A percentile compares a stretch with the other conserved stretches of the same genome.
phyloP scores from a whole-genome alignment of 2,888 invertebrate species.

The Chrysina gloriosa region DNA sequence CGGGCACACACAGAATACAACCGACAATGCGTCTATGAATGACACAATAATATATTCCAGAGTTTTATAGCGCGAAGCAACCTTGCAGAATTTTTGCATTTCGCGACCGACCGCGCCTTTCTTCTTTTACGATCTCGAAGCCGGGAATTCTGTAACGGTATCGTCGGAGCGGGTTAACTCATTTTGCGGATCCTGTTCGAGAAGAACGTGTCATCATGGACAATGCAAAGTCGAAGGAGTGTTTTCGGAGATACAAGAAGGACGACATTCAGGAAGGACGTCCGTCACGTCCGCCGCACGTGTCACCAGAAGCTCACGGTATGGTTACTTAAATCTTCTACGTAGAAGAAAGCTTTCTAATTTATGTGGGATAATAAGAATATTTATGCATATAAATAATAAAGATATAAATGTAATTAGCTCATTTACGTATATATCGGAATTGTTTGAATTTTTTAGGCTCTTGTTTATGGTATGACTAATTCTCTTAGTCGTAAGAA shows the following conservation, averaged over 20 bases:
- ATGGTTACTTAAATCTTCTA: background rate
- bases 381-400: background rate
- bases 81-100: slow-evolving; percentile 59
- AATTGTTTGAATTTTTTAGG: no score
- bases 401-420: no score
- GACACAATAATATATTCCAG: slow-evolving; percentile 40
- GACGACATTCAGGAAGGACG: background rate
- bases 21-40: slow-evolving; percentile 38
- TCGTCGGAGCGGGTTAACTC: background rate
- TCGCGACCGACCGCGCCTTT: slow-evolving; percentile 39
- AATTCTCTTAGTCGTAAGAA: no score
- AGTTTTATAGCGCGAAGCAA: slow-evolving; percentile 60
- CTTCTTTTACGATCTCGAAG: slow-evolving; percentile 34
- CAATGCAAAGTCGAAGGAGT: background rate
- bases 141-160: slow-evolving; percentile 27
- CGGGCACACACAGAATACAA: slow-evolving; percentile 25
- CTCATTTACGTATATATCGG: no score
- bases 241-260: background rate
- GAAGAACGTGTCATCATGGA: slow-evolving; percentile 5
- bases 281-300: background rate
- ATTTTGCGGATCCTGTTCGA: slow-evolving; percentile 7
- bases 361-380: slow-evolving; percentile 11
- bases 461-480: no score
- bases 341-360: slow-evolving; percentile 5
- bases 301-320: background rate